Base-by-base conservation (phyloP, 2,888 invertebrate genomes). In the Cephus runcator region DNA sequence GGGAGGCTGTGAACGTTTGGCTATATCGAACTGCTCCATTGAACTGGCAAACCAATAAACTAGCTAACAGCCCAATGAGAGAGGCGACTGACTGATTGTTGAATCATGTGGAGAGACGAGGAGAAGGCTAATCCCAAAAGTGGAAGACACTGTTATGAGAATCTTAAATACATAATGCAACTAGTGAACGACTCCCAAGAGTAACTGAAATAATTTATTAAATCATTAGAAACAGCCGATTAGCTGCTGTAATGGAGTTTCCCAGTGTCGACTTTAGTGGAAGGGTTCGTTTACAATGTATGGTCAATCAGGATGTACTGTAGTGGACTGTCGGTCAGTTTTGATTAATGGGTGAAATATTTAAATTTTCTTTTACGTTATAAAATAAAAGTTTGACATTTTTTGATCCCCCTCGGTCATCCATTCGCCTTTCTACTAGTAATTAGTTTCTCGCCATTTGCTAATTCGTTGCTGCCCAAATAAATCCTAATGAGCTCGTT, bases 401-500 rank as follows among this genome's bases (percentile, higher is more conserved):
- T 71, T 31, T 31, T 2, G 31, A 31, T 12, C 23, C 33, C 30
- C 33, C 33, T 33, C 23, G 12, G 36, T 36, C 34, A 1, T 35
- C 35, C 34, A 12, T n/a, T 9, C 74, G 6, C 36, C 77, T 80
- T 84, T 81, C 79, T 56, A 73, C 75, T 40, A 82, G 81, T 84
- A 87, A 86, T 87, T 87, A 86, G 87, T 85, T 83, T 83, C 79
- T 77, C 81, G 79, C 79, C 81, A 79, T 34, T 74, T 34, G 35
- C 34, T 6, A 74, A 74, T 74, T 34, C 35, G 34, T 34, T 23
- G 30, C 36, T 12, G 34, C 83, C 80, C 80, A 79, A 75, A 79
- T 33, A 75, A 69, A 81, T 68, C 78, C 81, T 87, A 87, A 87
- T 86, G 84, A 87, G 86, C 84, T 88, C 87, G 88, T 88, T 88